A percentile compares a stretch with the other conserved stretches of the same genome.
phyloP scores from a whole-genome alignment of 2,888 invertebrate genomes.

The Aromia moschata region DNA sequence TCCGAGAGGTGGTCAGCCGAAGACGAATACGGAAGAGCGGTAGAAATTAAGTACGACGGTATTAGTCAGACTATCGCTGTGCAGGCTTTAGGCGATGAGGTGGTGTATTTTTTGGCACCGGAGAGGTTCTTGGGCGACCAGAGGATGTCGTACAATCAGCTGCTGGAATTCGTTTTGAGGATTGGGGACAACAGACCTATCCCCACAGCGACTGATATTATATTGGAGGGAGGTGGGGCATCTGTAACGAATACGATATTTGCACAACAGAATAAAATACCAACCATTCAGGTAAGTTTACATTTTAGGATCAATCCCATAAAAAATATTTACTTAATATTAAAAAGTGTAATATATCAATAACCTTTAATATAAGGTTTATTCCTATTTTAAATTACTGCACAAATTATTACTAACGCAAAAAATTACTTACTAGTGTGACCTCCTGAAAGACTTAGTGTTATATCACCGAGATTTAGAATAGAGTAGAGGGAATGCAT shows the following conservation, averaged over 20 bases:
- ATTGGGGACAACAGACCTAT: conserved; percentile 86
- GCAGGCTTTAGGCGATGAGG: conserved; percentile 75
- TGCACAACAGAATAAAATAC: conserved; percentile 87
- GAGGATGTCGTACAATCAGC: conserved; percentile 93
- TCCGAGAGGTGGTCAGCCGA: conserved; percentile 85
- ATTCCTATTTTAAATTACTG: too few species aligned
- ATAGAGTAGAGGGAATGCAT: too few species aligned
- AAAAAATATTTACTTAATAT: too few species aligned
- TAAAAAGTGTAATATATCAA: too few species aligned
- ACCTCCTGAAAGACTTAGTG: too few species aligned
- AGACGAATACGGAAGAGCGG: conserved; percentile 67
- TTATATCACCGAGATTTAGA: too few species aligned
- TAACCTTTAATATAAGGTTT: too few species aligned
- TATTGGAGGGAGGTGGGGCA: conserved; percentile 84
- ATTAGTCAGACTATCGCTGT: conserved; percentile 82
- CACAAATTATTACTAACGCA: too few species aligned
- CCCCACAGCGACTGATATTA: conserved; percentile 86
- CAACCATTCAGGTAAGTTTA: conserved; percentile 72
- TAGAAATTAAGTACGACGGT: conserved; percentile 79
- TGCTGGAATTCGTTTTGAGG: conserved; percentile 85
- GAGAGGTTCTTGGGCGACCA: conserved; percentile 87
- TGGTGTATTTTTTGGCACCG: conserved; percentile 92
- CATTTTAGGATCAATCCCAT: too few species aligned
- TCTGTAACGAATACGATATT: conserved; percentile 90
- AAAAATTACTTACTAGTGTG: too few species aligned